phyloP scores from a whole-genome alignment of 2,797 vertebrate genomes.

The Oophaga sylvatica region DNA sequence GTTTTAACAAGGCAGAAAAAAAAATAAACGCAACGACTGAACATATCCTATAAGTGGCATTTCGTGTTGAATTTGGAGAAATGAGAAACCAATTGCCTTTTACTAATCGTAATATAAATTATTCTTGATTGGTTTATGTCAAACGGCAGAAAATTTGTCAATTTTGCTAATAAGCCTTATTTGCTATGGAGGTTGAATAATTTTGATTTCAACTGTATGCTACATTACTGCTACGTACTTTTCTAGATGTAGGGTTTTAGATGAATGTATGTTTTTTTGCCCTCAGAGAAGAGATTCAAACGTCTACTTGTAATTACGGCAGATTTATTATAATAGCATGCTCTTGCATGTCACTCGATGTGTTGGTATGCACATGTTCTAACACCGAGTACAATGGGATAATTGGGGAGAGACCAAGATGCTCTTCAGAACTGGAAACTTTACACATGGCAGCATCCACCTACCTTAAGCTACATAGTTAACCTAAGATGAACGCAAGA shows the following conservation, averaged over 20 bases:
- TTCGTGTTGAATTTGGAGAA: no score
- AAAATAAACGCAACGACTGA: no score
- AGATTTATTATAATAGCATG: not conserved
- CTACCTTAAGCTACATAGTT: not conserved
- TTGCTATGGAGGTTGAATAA: no score
- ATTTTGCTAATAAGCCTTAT: no score
- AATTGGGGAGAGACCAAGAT: constrained; percentile 4
- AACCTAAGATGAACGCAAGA: not conserved
- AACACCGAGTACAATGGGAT: not conserved
- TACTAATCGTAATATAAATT: no score
- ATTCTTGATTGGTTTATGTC: no score
- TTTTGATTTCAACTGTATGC: not conserved
- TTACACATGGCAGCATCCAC: not conserved
- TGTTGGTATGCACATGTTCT: constrained; percentile 23
- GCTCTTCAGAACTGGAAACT: not conserved
- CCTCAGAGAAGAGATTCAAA: not conserved
- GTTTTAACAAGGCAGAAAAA: no score
- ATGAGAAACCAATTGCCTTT: no score
- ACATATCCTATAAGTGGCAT: no score
- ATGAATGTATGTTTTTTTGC: constrained; percentile 1
- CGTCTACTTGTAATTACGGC: not conserved
- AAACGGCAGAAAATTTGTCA: no score
- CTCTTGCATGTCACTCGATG: not conserved
- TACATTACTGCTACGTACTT: not conserved
- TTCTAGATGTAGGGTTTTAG: not conserved